Percentiles rank a stretch among this genome's conserved stretches.
phyloP scores from a whole-genome alignment of 1,140 invertebrate genomes.

The Drosophila saltans region DNA sequence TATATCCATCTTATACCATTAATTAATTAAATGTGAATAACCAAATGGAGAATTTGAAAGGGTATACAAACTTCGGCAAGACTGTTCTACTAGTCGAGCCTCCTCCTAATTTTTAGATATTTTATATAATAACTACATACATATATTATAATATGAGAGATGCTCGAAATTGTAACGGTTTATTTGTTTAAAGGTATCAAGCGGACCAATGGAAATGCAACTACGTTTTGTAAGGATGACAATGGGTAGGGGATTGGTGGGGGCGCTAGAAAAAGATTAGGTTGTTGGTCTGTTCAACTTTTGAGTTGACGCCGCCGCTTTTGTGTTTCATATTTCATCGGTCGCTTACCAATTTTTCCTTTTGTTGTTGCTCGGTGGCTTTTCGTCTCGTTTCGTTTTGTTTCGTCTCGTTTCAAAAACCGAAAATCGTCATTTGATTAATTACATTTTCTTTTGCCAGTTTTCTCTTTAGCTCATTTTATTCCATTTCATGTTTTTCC shows the following conservation, averaged over 20 bases:
- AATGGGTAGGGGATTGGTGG: not conserved
- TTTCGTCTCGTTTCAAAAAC: constrained; percentile 24
- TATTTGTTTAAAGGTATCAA: not conserved
- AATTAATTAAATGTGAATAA: too few species aligned
- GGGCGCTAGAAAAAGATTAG: constrained; percentile 25
- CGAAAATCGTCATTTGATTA: constrained; percentile 67
- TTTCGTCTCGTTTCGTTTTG: constrained; percentile 22
- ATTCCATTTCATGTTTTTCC: not conserved
- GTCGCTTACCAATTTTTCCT: not conserved
- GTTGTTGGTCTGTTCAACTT: constrained; percentile 30
- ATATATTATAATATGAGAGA: not conserved
- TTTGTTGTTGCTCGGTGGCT: not conserved
- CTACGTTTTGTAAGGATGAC: not conserved
- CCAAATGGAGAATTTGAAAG: too few species aligned
- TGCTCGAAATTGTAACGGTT: constrained; percentile 46
- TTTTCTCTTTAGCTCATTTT: constrained; percentile 48
- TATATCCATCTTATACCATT: too few species aligned
- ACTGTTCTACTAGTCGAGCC: too few species aligned
- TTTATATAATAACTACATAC: too few species aligned
- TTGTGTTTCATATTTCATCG: constrained; percentile 19
- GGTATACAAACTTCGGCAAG: too few species aligned
- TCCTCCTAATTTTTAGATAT: too few species aligned
- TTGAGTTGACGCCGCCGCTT: constrained; percentile 51
- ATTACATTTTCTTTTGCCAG: constrained; percentile 73
- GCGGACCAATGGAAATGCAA: not conserved